These are phyloP conservation scores for Agapetus fuscipes DNA, from an alignment of 2,888 invertebrate genomes.

Conservation along the genomic window DNA sequence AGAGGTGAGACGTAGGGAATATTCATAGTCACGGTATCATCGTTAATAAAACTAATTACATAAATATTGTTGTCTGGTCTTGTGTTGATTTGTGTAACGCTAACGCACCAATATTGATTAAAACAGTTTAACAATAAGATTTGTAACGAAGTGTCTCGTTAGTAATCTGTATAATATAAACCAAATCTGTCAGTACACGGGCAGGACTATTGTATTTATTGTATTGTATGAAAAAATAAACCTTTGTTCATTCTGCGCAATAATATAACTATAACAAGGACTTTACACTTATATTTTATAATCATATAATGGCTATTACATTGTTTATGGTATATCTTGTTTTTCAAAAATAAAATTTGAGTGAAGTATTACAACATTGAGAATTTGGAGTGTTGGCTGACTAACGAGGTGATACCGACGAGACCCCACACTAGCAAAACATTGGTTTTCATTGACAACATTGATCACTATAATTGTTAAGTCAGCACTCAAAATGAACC, in stretches of 20 bases:
- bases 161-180: conserved; percentile 19
- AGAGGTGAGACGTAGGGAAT: too few relatives aligned
- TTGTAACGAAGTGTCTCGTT: conserved; percentile 13
- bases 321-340: too few relatives aligned
- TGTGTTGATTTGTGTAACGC: conserved; percentile 21
- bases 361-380: too few relatives aligned
- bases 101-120: conserved; percentile 16
- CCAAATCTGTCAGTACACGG: conserved; percentile 17
- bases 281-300: conserved; percentile 13
- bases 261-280: conserved; percentile 18
- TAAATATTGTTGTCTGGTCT: conserved; percentile 16
- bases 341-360: too few relatives aligned
- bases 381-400: too few relatives aligned
- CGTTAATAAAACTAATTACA: conserved; percentile 17
- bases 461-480: too few relatives aligned
- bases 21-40: too few relatives aligned
- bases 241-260: conserved; percentile 18
- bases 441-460: too few relatives aligned
- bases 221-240: conserved; percentile 22
- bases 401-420: too few relatives aligned
- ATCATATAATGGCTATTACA: conserved; percentile 3
- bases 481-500: too few relatives aligned
- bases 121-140: conserved; percentile 20
- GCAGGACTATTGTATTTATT: conserved; percentile 21
- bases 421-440: too few relatives aligned